Evolutionary conservation across 2,113 vertebrate genomes (phyloP).

Genomic region (Telmatochromis sp.): DNA sequence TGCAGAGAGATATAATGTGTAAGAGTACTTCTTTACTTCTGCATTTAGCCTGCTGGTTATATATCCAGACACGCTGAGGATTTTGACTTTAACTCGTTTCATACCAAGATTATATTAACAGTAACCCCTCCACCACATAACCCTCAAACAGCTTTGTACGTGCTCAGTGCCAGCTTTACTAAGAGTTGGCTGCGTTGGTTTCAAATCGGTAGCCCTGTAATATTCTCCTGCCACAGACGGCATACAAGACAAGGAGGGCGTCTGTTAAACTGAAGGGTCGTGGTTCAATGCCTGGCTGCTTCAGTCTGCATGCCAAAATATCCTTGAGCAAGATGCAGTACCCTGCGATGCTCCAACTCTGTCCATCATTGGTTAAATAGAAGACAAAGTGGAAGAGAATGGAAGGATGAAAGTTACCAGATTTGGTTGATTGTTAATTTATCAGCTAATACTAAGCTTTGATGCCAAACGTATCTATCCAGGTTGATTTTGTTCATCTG

Average conservation of each 20-base stretch:
- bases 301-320: background rate
- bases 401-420: accelerated
- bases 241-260: background rate
- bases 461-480: background rate
- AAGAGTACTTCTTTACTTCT: background rate
- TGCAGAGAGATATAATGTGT: accelerated
- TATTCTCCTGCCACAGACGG: background rate
- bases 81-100: background rate
- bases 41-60: background rate
- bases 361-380: background rate
- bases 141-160: accelerated
- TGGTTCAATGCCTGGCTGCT: background rate
- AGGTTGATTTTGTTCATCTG: background rate
- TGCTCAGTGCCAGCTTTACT: background rate
- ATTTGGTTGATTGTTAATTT: background rate
- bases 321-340: accelerated
- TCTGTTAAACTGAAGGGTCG: background rate
- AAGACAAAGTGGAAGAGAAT: background rate
- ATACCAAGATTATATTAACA: background rate
- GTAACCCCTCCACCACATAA: background rate
- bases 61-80: background rate
- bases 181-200: background rate
- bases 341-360: background rate
- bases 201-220: background rate
- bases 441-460: background rate